Evolutionary conservation across 1,140 invertebrate species (phyloP).

Genomic region (Zaprionus davidi): DNA sequence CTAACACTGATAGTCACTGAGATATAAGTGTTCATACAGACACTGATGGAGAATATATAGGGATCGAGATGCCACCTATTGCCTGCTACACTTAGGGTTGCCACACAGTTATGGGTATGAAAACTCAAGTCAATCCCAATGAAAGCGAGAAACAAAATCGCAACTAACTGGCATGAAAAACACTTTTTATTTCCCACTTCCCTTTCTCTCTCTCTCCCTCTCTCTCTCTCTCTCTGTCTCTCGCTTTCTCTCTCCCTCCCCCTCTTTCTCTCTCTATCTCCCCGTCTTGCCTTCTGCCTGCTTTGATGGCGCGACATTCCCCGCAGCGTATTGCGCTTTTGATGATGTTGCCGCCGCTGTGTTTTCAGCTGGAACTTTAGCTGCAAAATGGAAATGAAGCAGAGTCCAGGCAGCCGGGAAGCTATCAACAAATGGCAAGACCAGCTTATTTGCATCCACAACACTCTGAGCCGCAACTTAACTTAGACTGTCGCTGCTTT

Average conservation of each 20-base stretch:
- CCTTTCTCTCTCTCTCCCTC: too few species aligned
- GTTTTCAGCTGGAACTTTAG: neutral
- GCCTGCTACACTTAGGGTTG: neutral
- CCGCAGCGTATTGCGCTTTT: conserved; percentile 18
- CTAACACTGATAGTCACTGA: neutral
- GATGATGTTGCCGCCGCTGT: neutral
- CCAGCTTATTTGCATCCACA: conserved; percentile 11
- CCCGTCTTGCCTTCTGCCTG: neutral
- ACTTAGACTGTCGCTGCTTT: neutral
- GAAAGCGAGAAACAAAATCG: conserved; percentile 3
- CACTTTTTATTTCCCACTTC: conserved; percentile 9
- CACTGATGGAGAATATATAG: too few species aligned
- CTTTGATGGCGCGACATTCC: neutral
- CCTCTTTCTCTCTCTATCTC: neutral
- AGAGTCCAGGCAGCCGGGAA: neutral
- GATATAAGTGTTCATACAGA: neutral
- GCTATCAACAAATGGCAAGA: conserved; percentile 7
- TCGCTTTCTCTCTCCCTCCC: neutral
- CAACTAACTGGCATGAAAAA: conserved; percentile 13
- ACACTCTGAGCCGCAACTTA: neutral
- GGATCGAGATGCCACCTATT: too few species aligned
- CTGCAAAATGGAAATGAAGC: neutral
- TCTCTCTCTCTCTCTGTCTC: neutral
- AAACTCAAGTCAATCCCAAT: neutral
- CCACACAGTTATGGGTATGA: neutral